phyloP scores from a whole-genome alignment of 2,888 invertebrate species.

The Acronicta alni region DNA sequence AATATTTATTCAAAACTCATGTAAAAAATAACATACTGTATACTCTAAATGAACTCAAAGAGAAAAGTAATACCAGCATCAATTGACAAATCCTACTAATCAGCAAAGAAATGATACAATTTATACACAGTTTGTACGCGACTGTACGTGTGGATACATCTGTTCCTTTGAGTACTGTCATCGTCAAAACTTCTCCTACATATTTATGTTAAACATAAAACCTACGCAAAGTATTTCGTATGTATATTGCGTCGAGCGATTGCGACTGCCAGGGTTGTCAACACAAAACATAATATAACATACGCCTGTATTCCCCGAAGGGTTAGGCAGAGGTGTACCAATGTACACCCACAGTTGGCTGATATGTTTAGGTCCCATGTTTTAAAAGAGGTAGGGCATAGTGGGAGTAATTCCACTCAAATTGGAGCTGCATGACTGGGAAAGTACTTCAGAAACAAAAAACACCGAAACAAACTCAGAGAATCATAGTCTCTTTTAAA shows the following conservation, averaged over 20 bases:
- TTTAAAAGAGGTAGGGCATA: too few species aligned
- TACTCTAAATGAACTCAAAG: too few species aligned
- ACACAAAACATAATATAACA: background rate
- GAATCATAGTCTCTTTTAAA: too few species aligned
- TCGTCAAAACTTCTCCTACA: conserved; percentile 31
- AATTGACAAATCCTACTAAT: conserved; percentile 15
- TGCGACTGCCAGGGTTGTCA: conserved; percentile 31
- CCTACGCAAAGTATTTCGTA: conserved; percentile 37
- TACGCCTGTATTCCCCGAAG: background rate
- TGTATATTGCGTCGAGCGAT: conserved; percentile 34
- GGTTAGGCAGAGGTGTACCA: too few species aligned
- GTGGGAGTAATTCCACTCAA: too few species aligned
- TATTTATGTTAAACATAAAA: conserved; percentile 51
- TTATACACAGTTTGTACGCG: background rate
- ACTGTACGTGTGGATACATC: conserved; percentile 28
- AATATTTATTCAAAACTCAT: too few species aligned
- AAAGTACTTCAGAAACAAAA: too few species aligned
- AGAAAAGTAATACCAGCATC: background rate
- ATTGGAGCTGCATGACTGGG: too few species aligned
- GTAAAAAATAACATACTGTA: too few species aligned
- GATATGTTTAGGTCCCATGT: background rate
- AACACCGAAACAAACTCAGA: too few species aligned
- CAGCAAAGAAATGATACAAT: conserved; percentile 23
- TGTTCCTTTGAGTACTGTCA: conserved; percentile 29
- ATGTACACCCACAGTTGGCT: too few species aligned